Evolutionary conservation across 2,888 invertebrate species (phyloP).

Genomic region (Brassicogethes aeneus): DNA sequence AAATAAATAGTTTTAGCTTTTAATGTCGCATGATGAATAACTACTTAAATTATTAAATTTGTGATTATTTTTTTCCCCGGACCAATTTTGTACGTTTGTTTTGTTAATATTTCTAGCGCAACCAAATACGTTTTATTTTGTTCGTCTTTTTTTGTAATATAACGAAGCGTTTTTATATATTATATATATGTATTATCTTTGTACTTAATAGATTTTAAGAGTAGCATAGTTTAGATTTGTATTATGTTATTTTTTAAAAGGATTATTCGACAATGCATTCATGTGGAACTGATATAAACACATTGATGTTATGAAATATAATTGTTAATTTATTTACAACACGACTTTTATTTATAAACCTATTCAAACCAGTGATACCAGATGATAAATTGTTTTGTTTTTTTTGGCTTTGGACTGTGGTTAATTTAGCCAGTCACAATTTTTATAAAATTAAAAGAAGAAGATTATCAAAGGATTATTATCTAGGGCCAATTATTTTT

Average conservation of each 20-base stretch:
- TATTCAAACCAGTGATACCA: no score
- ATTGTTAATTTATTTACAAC: conserved; percentile 23
- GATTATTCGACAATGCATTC: conserved; percentile 24
- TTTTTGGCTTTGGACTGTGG: no score
- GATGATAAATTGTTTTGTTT: no score
- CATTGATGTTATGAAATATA: conserved; percentile 36
- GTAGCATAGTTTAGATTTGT: conserved; percentile 13
- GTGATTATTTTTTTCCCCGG: conserved; percentile 17
- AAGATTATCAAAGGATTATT: no score
- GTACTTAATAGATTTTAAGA: conserved; percentile 27
- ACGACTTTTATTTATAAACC: no score
- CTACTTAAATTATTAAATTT: conserved; percentile 12
- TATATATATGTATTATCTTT: conserved; percentile 30
- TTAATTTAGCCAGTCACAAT: no score
- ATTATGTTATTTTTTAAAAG: conserved; percentile 9
- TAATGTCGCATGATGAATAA: background rate
- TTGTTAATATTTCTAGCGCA: conserved; percentile 11
- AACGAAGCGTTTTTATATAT: conserved; percentile 22
- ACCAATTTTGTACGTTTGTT: conserved; percentile 12
- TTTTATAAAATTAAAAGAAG: no score
- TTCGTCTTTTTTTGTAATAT: conserved; percentile 20
- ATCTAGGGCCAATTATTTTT: no score
- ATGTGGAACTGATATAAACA: conserved; percentile 34
- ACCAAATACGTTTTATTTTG: conserved; percentile 15
- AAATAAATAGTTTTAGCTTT: background rate